phyloP scores from a whole-genome alignment of 2,797 vertebrate species.

The Hozukius guyotensis region DNA sequence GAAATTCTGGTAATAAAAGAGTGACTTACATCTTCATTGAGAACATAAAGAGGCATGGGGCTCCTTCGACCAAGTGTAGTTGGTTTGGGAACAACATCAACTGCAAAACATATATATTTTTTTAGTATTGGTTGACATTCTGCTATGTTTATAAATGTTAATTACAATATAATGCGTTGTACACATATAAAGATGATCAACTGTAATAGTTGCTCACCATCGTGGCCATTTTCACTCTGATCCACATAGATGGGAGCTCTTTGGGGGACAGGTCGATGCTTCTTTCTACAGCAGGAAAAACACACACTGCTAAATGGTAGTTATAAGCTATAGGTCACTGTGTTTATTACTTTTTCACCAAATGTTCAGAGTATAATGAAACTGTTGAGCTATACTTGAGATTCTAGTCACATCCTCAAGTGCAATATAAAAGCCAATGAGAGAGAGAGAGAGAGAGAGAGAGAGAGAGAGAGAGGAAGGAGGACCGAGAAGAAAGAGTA shows the following conservation, averaged over 20 bases:
- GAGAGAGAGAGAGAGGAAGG: not conserved
- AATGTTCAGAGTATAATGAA: not conserved
- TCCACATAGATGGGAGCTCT: slow-evolving; percentile 85
- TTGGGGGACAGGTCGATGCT: slow-evolving; percentile 87
- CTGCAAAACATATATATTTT: slow-evolving; percentile 65
- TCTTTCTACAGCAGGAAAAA: slow-evolving; percentile 83
- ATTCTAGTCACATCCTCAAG: slow-evolving; percentile 57
- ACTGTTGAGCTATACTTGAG: slow-evolving; percentile 43
- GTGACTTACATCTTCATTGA: slow-evolving; percentile 92
- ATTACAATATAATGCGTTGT: not conserved
- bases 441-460: not conserved
- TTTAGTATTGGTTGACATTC: not conserved
- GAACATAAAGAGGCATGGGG: slow-evolving; percentile 92
- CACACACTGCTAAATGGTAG: not conserved
- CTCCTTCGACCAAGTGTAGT: slow-evolving; percentile 75
- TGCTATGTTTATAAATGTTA: not conserved
- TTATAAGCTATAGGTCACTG: not conserved
- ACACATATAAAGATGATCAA: not conserved
- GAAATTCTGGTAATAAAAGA: not conserved
- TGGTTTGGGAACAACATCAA: slow-evolving; percentile 87
- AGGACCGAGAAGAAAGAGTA: slow-evolving; percentile 19
- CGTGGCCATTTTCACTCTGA: slow-evolving; percentile 88
- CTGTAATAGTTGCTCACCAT: slow-evolving; percentile 82
- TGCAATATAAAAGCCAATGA: slow-evolving; percentile 46
- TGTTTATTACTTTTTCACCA: not conserved